phyloP scores from a whole-genome alignment of 2,113 vertebrate species.

The Gobius niger region DNA sequence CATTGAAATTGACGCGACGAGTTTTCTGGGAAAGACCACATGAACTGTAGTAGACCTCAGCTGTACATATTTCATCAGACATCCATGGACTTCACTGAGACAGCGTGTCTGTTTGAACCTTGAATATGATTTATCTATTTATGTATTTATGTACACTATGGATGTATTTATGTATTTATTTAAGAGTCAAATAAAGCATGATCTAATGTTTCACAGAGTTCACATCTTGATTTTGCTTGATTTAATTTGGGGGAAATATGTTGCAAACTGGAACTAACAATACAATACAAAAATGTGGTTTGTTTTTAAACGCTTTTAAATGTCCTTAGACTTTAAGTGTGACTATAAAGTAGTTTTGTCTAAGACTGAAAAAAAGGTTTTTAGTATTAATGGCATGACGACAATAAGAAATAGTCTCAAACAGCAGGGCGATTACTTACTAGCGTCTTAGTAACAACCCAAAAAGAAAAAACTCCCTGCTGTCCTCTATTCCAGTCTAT shows the following conservation, averaged over 20 bases:
- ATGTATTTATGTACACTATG: constrained; percentile 71
- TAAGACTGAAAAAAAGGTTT: no score
- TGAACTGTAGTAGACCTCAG: constrained; percentile 76
- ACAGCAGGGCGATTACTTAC: no score
- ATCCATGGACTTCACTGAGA: constrained; percentile 74
- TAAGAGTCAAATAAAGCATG: constrained; percentile 82
- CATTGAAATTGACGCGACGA: background rate
- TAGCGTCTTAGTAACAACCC: background rate
- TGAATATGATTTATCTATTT: constrained; percentile 58
- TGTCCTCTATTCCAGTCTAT: background rate
- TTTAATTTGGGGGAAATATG: constrained; percentile 32
- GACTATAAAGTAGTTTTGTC: no score
- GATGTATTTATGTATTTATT: constrained; percentile 67
- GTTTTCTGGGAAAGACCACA: constrained; percentile 31
- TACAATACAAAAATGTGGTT: no score
- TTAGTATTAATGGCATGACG: no score
- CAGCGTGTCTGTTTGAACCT: constrained; percentile 71
- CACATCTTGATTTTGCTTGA: constrained; percentile 36
- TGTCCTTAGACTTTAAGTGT: no score
- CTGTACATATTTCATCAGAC: constrained; percentile 69
- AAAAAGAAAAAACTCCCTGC: background rate
- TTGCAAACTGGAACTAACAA: background rate
- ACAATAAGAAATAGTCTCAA: no score
- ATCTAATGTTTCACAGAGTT: constrained; percentile 61
- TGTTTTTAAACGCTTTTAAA: no score